Conservation (phyloP, 1,140 invertebrate species). For the Heliconius himera region DNA sequence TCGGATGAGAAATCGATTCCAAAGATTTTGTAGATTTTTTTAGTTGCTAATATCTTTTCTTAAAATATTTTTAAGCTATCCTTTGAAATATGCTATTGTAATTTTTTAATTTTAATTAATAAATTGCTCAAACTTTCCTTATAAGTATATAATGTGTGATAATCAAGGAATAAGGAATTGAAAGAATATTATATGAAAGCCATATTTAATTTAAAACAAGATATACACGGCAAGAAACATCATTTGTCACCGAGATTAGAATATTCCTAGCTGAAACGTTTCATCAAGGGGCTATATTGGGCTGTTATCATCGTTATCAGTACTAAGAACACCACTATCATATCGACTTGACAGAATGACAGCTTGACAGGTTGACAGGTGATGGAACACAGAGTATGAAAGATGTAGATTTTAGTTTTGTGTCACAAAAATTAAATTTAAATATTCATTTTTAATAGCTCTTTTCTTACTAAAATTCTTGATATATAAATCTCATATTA, state of each 20-base stretch:
- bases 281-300: slow-evolving; percentile 23
- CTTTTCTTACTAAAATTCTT: background rate
- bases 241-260: slow-evolving; percentile 9
- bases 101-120: no score
- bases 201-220: background rate
- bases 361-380: slow-evolving; percentile 63
- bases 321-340: slow-evolving; percentile 36
- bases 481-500: background rate
- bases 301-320: slow-evolving; percentile 43
- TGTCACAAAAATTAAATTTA: background rate
- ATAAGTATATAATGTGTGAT: background rate
- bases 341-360: slow-evolving; percentile 65
- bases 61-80: no score
- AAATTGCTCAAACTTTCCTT: background rate
- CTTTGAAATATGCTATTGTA: no score
- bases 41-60: background rate
- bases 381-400: slow-evolving; percentile 34
- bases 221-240: background rate
- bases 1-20: background rate
- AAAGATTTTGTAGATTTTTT: background rate
- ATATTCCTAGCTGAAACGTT: background rate
- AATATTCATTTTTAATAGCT: background rate
- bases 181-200: background rate
- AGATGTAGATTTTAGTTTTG: background rate
- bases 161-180: no score